phyloP scores from a whole-genome alignment of 64 coral and sea anemone species.

The Orbicella faveolata region DNA sequence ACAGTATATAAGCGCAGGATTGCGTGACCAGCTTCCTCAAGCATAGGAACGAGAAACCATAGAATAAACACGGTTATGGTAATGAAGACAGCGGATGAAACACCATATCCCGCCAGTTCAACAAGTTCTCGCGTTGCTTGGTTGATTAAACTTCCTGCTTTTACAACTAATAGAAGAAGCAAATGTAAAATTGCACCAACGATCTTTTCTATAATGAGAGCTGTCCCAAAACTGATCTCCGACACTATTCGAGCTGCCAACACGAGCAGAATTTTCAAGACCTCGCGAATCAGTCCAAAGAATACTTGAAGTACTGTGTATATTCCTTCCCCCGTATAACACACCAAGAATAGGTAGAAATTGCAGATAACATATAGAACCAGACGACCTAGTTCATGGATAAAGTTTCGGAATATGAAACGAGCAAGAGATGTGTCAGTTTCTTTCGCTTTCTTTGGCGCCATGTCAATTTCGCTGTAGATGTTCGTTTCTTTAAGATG shows the following conservation, averaged over 20 bases:
- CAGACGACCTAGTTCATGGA: neutral
- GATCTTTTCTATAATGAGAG: neutral
- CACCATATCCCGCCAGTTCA: slow-evolving; percentile 6
- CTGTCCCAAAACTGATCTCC: slow-evolving; percentile 3
- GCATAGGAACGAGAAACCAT: neutral
- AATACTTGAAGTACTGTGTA: neutral
- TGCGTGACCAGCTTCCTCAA: neutral
- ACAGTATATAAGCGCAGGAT: neutral
- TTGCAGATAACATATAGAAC: neutral
- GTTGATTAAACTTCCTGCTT: neutral
- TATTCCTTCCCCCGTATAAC: neutral
- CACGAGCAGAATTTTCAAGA: neutral
- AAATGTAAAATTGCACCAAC: neutral
- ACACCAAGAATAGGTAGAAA: neutral
- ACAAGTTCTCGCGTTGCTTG: neutral
- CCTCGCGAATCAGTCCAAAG: neutral
- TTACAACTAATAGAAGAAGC: neutral
- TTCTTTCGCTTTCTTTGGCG: neutral
- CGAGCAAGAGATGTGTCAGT: neutral
- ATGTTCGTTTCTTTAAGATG: too few species aligned
- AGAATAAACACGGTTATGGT: neutral
- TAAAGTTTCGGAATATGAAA: neutral
- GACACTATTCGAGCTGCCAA: slow-evolving; percentile 16
- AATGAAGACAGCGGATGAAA: neutral
- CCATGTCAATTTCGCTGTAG: neutral